Evolutionary conservation across 2,888 invertebrate genomes (phyloP), one percentile per base, ranked within the genome.

Genomic region (Chironomus riparius): DNA sequence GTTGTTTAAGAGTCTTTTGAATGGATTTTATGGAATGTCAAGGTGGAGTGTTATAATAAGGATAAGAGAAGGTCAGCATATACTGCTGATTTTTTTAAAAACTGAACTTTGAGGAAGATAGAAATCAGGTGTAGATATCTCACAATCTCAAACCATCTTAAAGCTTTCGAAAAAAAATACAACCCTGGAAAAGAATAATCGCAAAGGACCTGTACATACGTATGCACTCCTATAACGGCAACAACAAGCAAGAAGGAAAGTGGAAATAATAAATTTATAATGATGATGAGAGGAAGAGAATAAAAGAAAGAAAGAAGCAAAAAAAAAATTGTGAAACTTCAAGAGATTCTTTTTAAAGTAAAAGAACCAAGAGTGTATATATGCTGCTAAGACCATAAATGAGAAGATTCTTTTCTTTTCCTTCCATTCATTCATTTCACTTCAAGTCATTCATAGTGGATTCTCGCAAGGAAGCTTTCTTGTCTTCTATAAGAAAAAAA

Each of bases 251-350:
- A 24, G 24, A n/a, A 65, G 18, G 50, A 47, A 18, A 47, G 48
- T 70, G 70, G 70, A 61, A 56, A 71, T 71, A 71, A 71, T 56
- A 71, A 24, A 71, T 56, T 71, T 71, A 71, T 71, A 71, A 71
- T 56, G 71, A 70, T 70, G 70, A 71, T 70, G 70, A 69, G 68
- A 69, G 56, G 18, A 65, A 22, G 24, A 65, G 12, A 65, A 65
- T 12, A 1, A 47, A 69, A 18, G 6, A 12, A 71, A 61, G 7
- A 50, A 12, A 15, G 18, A 10, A 22, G 22, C 28, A 50, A 50
- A 56, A 56, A 1, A 18, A 56, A 18, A 56, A 10, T 38, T 7
- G 7, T 7, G 10, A 38, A 38, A 38, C 38, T 38, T 38, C 38
- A 38, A 38, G 38, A 38, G 38, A 38, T 38, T 7, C 38, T 38